Conservation (phyloP, 1,140 invertebrate genomes). For the Caenorhabditis latens region DNA sequence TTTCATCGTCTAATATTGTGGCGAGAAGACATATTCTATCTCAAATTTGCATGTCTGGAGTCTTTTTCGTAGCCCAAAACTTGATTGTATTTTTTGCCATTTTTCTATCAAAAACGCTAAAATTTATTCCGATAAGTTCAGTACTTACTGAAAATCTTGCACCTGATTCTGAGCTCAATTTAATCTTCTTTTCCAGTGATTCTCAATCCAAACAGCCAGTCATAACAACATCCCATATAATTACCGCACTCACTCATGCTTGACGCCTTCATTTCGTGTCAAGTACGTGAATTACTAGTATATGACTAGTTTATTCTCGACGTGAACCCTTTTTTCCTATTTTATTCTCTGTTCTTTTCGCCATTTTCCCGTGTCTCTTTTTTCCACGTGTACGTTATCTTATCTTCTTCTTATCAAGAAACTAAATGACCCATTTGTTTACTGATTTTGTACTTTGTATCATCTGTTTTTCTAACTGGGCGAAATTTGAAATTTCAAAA, state of each 20-base stretch:
- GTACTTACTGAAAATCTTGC: no score
- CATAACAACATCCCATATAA: neutral
- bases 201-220: no score
- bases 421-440: neutral
- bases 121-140: no score
- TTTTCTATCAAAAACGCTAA: no score
- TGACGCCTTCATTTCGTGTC: slow-evolving; percentile 36
- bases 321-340: neutral
- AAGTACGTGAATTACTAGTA: neutral
- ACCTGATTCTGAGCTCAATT: no score
- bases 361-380: neutral
- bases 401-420: slow-evolving; percentile 1
- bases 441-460: slow-evolving; percentile 9
- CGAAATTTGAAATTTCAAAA: neutral
- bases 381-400: neutral
- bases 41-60: no score
- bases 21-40: no score
- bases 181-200: no score
- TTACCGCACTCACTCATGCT: slow-evolving; percentile 29
- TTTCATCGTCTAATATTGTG: no score
- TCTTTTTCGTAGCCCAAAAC: no score
- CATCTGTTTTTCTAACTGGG: no score
- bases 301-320: neutral
- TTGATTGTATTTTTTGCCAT: no score
- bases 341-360: neutral